Evolutionary conservation across 1,140 invertebrate species (phyloP).

Genomic region (Ctenoplectra terminalis): DNA sequence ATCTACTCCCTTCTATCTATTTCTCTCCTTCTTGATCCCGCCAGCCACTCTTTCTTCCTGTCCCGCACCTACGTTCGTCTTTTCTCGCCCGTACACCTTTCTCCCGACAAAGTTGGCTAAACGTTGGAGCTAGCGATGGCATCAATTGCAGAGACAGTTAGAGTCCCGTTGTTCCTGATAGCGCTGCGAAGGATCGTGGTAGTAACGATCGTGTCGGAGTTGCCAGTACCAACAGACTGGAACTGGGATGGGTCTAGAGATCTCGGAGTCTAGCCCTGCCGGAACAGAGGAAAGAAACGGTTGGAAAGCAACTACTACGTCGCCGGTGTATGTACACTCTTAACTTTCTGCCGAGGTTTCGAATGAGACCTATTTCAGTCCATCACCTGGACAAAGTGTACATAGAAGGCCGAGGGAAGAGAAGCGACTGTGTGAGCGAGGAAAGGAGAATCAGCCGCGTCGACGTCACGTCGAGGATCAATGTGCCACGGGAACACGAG

Average conservation of each 20-base stretch:
- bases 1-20: not conserved
- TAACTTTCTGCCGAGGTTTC: slow-evolving; percentile 67
- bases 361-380: slow-evolving; percentile 73
- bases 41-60: not conserved
- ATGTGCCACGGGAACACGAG: slow-evolving; percentile 29
- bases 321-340: slow-evolving; percentile 59
- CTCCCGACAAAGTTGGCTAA: slow-evolving; percentile 25
- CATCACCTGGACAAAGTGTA: slow-evolving; percentile 67
- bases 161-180: slow-evolving; percentile 42
- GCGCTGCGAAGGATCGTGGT: not conserved
- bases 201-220: slow-evolving; percentile 30
- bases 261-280: not conserved
- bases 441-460: slow-evolving; percentile 4
- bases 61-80: not conserved
- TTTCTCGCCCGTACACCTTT: not conserved
- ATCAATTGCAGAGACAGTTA: slow-evolving; percentile 48
- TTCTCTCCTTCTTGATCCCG: not conserved
- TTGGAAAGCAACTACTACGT: slow-evolving; percentile 33
- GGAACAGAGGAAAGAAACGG: slow-evolving; percentile 32
- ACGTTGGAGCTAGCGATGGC: slow-evolving; percentile 32
- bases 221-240: slow-evolving; percentile 23
- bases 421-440: not conserved
- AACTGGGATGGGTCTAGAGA: slow-evolving; percentile 35
- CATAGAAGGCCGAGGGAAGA: slow-evolving; percentile 35
- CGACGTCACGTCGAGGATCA: slow-evolving; percentile 45